phyloP scores from a whole-genome alignment of 2,888 invertebrate species.

The Athetis lepigone region DNA sequence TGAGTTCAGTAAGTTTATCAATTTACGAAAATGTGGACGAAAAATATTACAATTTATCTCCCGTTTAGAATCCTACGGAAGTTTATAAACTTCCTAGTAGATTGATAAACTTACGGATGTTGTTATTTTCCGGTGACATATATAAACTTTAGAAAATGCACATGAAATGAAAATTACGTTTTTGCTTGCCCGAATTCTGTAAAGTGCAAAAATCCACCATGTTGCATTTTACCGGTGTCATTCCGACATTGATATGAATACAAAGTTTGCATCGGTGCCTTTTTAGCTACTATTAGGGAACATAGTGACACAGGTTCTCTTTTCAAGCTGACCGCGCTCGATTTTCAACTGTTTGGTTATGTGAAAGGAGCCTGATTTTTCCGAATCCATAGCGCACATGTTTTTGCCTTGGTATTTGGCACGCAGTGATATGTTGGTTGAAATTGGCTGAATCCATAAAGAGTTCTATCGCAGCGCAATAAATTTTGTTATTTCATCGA shows the following conservation, averaged over 20 bases:
- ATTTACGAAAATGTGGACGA: too few species aligned
- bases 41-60: too few species aligned
- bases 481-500: slow-evolving; percentile 42
- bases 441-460: slow-evolving; percentile 41
- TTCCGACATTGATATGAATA: background rate
- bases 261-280: background rate
- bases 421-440: slow-evolving; percentile 46
- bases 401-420: slow-evolving; percentile 55
- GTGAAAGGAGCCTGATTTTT: slow-evolving; percentile 36
- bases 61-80: too few species aligned
- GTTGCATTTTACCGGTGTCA: background rate
- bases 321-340: slow-evolving; percentile 15
- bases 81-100: too few species aligned
- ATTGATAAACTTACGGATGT: too few species aligned
- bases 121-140: too few species aligned
- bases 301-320: background rate
- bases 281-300: too few species aligned
- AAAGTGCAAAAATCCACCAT: too few species aligned
- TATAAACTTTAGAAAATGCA: too few species aligned
- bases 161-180: too few species aligned
- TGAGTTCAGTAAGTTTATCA: too few species aligned
- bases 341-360: slow-evolving; percentile 36
- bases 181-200: too few species aligned
- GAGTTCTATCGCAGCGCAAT: slow-evolving; percentile 34
- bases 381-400: slow-evolving; percentile 23